Evolutionary conservation across 2,113 vertebrate species (phyloP).

Genomic region (Craseonycteris thonglongyai): DNA sequence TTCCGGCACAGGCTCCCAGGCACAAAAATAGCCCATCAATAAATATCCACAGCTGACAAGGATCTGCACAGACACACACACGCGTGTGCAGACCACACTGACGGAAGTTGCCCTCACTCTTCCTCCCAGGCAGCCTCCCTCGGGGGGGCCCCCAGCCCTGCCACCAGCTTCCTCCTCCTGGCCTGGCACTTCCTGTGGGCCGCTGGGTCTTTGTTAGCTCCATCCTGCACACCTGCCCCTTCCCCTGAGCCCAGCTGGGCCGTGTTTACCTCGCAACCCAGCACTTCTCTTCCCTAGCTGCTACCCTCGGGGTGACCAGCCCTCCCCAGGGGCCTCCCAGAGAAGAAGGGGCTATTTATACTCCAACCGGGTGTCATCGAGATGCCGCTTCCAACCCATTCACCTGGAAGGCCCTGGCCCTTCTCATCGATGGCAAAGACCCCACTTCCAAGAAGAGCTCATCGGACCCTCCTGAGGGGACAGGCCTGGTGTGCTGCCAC

Average conservation of each 20-base stretch:
- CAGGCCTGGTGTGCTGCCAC: background rate
- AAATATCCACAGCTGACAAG: background rate
- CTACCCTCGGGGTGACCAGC: slow-evolving; percentile 31
- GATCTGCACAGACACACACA: background rate
- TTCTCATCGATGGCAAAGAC: background rate
- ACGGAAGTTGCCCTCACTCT: background rate
- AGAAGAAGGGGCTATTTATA: slow-evolving; percentile 62
- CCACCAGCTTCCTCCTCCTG: background rate
- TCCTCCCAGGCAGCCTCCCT: background rate
- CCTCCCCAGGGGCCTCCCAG: slow-evolving; percentile 42
- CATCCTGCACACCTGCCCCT: slow-evolving; percentile 64
- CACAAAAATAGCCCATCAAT: slow-evolving; percentile 37
- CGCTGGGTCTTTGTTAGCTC: slow-evolving; percentile 51
- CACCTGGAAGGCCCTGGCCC: background rate
- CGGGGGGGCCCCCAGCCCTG: background rate
- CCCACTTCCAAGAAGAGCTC: background rate
- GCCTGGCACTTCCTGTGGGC: slow-evolving; percentile 65
- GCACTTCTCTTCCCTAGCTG: slow-evolving; percentile 43
- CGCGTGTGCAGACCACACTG: background rate
- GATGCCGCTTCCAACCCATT: background rate
- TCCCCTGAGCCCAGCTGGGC: slow-evolving; percentile 57
- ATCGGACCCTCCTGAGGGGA: background rate
- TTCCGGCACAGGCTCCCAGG: background rate
- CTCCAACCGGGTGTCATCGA: background rate
- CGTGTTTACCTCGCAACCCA: slow-evolving; percentile 70